Conservation (phyloP, 2,888 invertebrate species). For the Chloroclysta siterata region DNA sequence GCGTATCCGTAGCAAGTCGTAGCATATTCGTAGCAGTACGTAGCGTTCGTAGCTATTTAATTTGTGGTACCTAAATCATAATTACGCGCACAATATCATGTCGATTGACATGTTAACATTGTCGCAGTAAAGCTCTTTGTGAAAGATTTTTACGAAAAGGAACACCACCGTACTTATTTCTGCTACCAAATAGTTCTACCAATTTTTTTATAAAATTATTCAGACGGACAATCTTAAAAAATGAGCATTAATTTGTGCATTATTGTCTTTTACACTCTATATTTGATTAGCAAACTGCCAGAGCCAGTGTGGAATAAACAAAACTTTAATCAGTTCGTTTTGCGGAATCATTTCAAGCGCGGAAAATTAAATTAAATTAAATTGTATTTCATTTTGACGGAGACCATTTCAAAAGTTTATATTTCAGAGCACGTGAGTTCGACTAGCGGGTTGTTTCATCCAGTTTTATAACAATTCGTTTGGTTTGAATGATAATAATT, state of each 20-base stretch:
- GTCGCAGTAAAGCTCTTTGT: too few relatives aligned
- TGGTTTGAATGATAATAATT: not conserved
- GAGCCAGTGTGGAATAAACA: slow-evolving; percentile 7
- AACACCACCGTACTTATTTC: too few relatives aligned
- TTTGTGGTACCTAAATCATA: too few relatives aligned
- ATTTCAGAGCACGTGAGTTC: slow-evolving; percentile 15
- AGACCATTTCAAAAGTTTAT: slow-evolving; percentile 11
- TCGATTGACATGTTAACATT: too few relatives aligned
- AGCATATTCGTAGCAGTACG: not conserved
- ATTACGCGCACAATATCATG: too few relatives aligned
- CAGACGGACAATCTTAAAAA: too few relatives aligned
- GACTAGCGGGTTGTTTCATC: slow-evolving; percentile 5
- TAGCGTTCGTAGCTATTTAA: not conserved
- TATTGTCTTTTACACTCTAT: not conserved
- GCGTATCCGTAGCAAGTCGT: slow-evolving; percentile 1
- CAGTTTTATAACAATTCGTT: not conserved
- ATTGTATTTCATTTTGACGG: slow-evolving; percentile 17
- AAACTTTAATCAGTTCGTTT: slow-evolving; percentile 15
- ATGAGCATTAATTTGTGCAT: too few relatives aligned
- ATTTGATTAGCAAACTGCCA: slow-evolving; percentile 9
- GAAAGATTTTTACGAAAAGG: too few relatives aligned
- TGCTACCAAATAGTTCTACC: too few relatives aligned
- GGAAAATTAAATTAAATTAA: slow-evolving; percentile 16
- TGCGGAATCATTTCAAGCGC: slow-evolving; percentile 8
- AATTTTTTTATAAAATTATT: too few relatives aligned